Conservation (phyloP, 2,797 vertebrate species). For the Fratercula arctica region DNA sequence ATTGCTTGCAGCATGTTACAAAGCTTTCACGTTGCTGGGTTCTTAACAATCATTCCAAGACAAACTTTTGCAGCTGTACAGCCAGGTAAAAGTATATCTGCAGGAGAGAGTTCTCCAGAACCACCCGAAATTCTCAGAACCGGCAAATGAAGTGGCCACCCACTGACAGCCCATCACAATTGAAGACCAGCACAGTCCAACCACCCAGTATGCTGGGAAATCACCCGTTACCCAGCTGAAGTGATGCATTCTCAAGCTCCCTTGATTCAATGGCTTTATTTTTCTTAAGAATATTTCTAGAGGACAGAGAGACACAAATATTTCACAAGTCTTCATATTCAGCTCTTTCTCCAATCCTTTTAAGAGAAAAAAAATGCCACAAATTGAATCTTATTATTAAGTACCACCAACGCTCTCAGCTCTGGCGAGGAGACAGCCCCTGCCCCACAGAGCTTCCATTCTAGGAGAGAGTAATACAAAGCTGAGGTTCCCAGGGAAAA, state of each 20-base stretch:
- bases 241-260: not conserved
- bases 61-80: not conserved
- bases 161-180: not conserved
- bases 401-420: not conserved
- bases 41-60: not conserved
- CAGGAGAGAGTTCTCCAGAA: not conserved
- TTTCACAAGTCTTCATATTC: slow-evolving; percentile 12
- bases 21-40: not conserved
- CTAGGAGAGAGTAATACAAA: not conserved
- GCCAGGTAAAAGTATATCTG: not conserved
- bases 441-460: slow-evolving; percentile 56
- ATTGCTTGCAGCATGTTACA: rapidly evolving
- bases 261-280: slow-evolving; percentile 59
- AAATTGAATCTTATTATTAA: not conserved
- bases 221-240: not conserved
- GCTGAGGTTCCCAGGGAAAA: not conserved
- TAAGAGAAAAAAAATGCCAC: not conserved
- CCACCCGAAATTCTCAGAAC: not conserved
- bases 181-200: not conserved
- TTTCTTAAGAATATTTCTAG: slow-evolving; percentile 55
- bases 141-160: not conserved
- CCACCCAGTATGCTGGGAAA: not conserved
- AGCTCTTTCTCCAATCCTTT: not conserved
- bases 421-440: slow-evolving; percentile 28
- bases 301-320: slow-evolving; percentile 47